Conservation (phyloP, 2,797 vertebrate genomes). For the Labroides dimidiatus region DNA sequence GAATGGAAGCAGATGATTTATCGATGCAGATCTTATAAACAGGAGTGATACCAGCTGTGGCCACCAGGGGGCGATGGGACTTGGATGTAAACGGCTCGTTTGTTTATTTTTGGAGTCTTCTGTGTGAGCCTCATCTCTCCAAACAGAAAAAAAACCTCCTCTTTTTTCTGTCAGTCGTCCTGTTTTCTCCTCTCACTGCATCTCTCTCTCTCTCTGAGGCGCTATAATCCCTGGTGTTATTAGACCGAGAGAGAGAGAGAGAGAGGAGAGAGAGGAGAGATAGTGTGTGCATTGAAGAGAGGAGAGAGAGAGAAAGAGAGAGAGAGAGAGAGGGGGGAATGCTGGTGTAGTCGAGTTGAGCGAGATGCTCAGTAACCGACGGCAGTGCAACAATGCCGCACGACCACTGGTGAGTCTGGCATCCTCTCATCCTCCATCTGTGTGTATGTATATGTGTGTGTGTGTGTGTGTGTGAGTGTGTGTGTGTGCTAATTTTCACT, state of each 20-base stretch:
- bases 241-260: background rate
- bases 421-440: slow-evolving; percentile 41
- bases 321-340: slow-evolving; percentile 1
- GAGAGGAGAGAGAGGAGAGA: background rate
- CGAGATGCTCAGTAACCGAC: slow-evolving; percentile 67
- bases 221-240: slow-evolving; percentile 41
- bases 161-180: background rate
- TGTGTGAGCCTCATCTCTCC: background rate
- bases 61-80: background rate
- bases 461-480: slow-evolving; percentile 5
- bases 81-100: background rate
- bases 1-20: too few relatives aligned
- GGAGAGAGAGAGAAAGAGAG: background rate
- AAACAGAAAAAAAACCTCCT: background rate
- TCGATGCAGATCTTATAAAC: background rate
- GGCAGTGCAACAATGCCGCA: slow-evolving; percentile 64
- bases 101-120: slow-evolving; percentile 1
- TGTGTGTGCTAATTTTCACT: background rate
- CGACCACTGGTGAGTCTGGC: slow-evolving; percentile 68
- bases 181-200: background rate
- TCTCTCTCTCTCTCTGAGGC: slow-evolving; percentile 6
- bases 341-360: slow-evolving; percentile 32
- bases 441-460: slow-evolving; percentile 23
- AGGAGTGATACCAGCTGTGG: background rate
- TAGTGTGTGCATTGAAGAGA: background rate